Percentiles rank a stretch among this genome's conserved stretches.
These are phyloP conservation scores for Cecropterus lyciades DNA, from an alignment of 1,140 invertebrate genomes.

Conservation along the genomic window DNA sequence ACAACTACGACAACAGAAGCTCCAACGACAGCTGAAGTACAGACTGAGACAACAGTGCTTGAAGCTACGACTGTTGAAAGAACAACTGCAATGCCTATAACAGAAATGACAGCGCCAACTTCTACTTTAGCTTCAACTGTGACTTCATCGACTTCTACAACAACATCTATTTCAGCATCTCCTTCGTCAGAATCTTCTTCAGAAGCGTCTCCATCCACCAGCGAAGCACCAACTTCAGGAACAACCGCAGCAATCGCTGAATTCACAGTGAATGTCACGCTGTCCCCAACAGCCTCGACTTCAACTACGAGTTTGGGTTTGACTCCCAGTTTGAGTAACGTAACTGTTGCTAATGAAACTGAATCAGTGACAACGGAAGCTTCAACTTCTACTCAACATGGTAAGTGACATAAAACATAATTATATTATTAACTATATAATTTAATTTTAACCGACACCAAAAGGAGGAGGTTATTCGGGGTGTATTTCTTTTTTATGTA, in stretches of 20 bases:
- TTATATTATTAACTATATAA: too few relatives aligned
- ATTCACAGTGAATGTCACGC: slow-evolving; percentile 65
- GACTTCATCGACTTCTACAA: slow-evolving; percentile 10
- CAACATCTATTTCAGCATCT: slow-evolving; percentile 26
- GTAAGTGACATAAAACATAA: neutral
- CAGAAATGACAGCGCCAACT: slow-evolving; percentile 16
- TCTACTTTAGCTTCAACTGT: neutral
- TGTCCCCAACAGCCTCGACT: slow-evolving; percentile 60
- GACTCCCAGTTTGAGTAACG: slow-evolving; percentile 51
- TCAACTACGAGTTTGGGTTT: slow-evolving; percentile 49
- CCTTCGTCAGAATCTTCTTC: neutral
- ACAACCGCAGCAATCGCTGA: slow-evolving; percentile 45
- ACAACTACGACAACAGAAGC: slow-evolving; percentile 49
- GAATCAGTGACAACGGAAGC: slow-evolving; percentile 31
- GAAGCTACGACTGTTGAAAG: slow-evolving; percentile 42
- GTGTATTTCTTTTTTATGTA: too few relatives aligned
- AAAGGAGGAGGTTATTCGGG: too few relatives aligned
- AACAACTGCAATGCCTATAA: slow-evolving; percentile 24
- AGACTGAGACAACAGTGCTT: slow-evolving; percentile 32
- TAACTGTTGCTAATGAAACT: slow-evolving; percentile 40
- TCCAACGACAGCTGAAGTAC: slow-evolving; percentile 43
- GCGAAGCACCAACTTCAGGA: slow-evolving; percentile 40
- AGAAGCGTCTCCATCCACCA: slow-evolving; percentile 23
- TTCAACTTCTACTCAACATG: slow-evolving; percentile 34
- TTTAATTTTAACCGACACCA: too few relatives aligned